Evolutionary conservation across 92 coral and sea anemone genomes (phyloP), one percentile per base, ranked within the genome.

Genomic region (Ricordea florida): DNA sequence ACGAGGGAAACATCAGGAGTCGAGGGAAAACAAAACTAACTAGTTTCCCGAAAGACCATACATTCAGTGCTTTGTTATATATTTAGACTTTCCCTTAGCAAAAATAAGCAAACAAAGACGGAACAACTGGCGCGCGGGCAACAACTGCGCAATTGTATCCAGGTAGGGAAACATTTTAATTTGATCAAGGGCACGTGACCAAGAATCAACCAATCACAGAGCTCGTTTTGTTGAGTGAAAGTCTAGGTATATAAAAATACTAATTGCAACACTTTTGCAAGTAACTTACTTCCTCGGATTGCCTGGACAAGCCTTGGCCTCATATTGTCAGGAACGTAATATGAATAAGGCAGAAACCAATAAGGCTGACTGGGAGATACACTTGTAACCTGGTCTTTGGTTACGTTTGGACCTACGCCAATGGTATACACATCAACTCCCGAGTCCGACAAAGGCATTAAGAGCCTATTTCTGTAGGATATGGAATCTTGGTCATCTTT

Each of bases 251-350:
- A 10, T 11, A 30, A 5, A 28, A 26, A 15, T 10, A 6, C 3
- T 11, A 10, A 6, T 9, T 11, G 14, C 9, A 25, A 15, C 14
- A 18, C 5, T 46, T 0, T 57, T 31, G 33, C 16, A n/a, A n/a
- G n/a, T n/a, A n/a, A 29, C 82, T 73, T 64, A 72, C 87, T 41
- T 74, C 87, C 87, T 21, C 46, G 69, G 23, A 82, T 61, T 14
- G 62, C 34, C 10, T 36, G 75, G 28, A 73, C 32, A 2, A 72
- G 45, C 27, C 71, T 72, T 30, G 87, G 80, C 51, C 81, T 55
- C 10, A 81, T 61, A 43, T 64, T 41, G 18, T 44, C 81, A 7
- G 55, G 27, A 29, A 52, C 52, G 47, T 81, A 60, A 16, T 69
- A 69, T 6, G 76, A 51, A 50, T 36, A 16, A 5, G 62, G 18